Evolutionary conservation across 2,888 invertebrate genomes (phyloP).

Genomic region (Rhagonycha fulva): DNA sequence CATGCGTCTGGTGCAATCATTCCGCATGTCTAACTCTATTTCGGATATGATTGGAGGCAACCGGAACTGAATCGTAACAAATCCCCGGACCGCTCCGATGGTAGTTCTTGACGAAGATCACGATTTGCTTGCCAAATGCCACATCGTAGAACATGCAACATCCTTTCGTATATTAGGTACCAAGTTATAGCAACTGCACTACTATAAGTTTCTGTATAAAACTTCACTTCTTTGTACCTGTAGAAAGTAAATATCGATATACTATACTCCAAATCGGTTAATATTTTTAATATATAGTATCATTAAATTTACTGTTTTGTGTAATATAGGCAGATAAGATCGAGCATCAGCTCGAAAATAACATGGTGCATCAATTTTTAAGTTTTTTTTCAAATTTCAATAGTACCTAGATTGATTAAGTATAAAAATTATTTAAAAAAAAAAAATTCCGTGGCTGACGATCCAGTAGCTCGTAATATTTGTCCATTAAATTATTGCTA

Average conservation of each 20-base stretch:
- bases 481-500: no score
- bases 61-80: constrained; percentile 50
- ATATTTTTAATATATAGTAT: not conserved
- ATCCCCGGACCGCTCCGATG: constrained; percentile 41
- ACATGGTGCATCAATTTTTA: no score
- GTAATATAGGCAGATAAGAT: no score
- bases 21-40: constrained; percentile 54
- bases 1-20: constrained; percentile 48
- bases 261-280: not conserved
- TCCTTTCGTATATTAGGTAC: constrained; percentile 10
- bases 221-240: constrained; percentile 1
- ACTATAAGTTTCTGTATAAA: not conserved
- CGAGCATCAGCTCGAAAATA: no score
- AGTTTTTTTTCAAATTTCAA: no score
- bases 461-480: no score
- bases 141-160: constrained; percentile 19
- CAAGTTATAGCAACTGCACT: constrained; percentile 13
- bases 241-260: not conserved
- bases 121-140: constrained; percentile 34
- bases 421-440: no score
- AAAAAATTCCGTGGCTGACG: no score
- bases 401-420: no score
- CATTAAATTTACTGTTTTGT: no score
- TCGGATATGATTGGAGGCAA: constrained; percentile 52
- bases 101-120: constrained; percentile 30